Evolutionary conservation across 2,888 invertebrate species (phyloP), one percentile per base, ranked within the genome.

Genomic region (Melanchra persicariae): DNA sequence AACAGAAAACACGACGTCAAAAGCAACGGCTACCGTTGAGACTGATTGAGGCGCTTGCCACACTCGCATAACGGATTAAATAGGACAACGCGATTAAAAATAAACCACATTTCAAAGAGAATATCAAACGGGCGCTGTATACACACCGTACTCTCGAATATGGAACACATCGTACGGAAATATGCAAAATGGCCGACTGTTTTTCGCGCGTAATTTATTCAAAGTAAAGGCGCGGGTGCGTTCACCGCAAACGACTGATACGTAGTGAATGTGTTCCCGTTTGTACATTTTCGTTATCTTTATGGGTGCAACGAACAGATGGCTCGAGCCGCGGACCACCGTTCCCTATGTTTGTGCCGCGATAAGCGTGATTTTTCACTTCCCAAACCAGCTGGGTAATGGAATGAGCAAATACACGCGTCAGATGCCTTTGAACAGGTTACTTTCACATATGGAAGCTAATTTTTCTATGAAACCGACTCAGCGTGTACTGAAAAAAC

Each of bases 301-400:
- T 94, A 94, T 93, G 95, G 92, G 95, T 95, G 95, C 96, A 95
- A 95, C 94, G 95, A 95, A 95, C 95, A 95, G 94, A 95, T 95
- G 95, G 92, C 92, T 91, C 89, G 86, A 86, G 88, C 88, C 90
- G 89, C 90, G 92, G 93, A 93, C 93, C 94, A 93, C 92, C 90
- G 93, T 90, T 93, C 92, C 93, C 91, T 88, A 87, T 91, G 93
- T 93, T 93, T 91, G 91, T 89, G 84, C 86, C 87, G 90, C 95
- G 95, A 95, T 95, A 95, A 95, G 94, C 94, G 94, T 95, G 95
- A 95, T 94, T 95, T 95, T 95, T 95, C 93, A 94, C 94, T 93
- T 94, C 93, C 94, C 92, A 93, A 95, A 93, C 93, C 92, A 92
- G 92, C 93, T 92, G 91, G 82, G 90, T 95, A 93, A 95, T 94